A percentile compares a stretch with the other conserved stretches of the same genome.
Conservation (phyloP, 2,888 invertebrate genomes). For the Trichogramma dendrolimi region DNA sequence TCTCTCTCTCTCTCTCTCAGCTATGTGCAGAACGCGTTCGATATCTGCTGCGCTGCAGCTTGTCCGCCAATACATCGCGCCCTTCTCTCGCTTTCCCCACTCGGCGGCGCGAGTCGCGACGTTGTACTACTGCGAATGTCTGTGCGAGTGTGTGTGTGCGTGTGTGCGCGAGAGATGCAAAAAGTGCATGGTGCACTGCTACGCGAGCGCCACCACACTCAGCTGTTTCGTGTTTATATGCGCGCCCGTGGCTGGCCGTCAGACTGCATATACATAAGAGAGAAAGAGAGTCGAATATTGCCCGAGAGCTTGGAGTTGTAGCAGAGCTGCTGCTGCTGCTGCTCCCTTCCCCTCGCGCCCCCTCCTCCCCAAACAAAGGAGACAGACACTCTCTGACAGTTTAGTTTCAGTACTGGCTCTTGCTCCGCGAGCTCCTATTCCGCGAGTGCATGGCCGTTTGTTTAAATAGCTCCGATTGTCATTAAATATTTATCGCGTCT, state of each 20-base stretch:
- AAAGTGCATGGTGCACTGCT: constrained; percentile 5
- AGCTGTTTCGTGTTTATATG: constrained; percentile 29
- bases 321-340: too few species aligned
- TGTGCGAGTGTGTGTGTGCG: too few species aligned
- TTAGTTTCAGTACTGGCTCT: too few species aligned
- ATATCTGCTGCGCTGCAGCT: background rate
- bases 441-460: too few species aligned
- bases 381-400: too few species aligned
- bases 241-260: background rate
- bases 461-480: too few species aligned
- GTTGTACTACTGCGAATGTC: background rate
- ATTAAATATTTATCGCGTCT: too few species aligned
- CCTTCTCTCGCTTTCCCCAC: background rate
- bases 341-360: constrained; percentile 1
- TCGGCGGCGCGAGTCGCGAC: constrained; percentile 4
- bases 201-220: constrained; percentile 15
- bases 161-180: too few species aligned
- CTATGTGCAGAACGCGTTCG: background rate
- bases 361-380: background rate
- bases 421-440: too few species aligned
- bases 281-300: too few species aligned
- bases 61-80: background rate
- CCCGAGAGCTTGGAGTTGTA: too few species aligned
- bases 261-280: too few species aligned
- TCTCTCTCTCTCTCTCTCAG: constrained; percentile 3